A percentile compares a stretch with the other conserved stretches of the same genome.
phyloP scores from a whole-genome alignment of 2,113 vertebrate genomes.

The Dasyprocta punctata region DNA sequence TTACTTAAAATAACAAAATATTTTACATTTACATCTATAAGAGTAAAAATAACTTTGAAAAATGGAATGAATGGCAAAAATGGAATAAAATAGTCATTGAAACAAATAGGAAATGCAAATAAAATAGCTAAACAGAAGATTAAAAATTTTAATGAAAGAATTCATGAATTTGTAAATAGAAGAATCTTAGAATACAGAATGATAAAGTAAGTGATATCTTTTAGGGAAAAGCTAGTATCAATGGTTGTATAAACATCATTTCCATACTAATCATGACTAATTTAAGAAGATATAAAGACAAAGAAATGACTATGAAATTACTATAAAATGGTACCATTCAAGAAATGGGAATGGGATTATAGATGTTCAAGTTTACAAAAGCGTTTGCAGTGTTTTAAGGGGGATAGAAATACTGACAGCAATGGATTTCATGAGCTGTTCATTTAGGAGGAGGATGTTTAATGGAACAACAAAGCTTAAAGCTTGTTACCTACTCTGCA shows the following conservation, averaged over 20 bases:
- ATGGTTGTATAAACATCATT: too few relatives aligned
- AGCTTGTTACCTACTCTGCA: not conserved
- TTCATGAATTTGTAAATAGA: not conserved
- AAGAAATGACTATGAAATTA: not conserved
- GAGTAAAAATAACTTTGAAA: not conserved
- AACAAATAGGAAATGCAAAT: not conserved
- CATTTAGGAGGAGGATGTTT: too few relatives aligned
- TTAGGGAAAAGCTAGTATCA: not conserved
- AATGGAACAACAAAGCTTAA: not conserved
- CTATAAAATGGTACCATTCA: not conserved
- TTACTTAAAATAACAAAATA: not conserved
- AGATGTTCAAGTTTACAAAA: not conserved
- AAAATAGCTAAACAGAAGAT: not conserved
- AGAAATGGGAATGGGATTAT: not conserved
- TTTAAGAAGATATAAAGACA: not conserved
- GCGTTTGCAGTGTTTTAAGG: not conserved
- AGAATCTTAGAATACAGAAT: not conserved
- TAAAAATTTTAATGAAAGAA: not conserved
- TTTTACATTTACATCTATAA: not conserved
- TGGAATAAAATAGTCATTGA: not conserved
- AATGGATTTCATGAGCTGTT: not conserved
- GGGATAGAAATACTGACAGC: not conserved
- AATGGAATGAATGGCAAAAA: not conserved
- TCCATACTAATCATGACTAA: not conserved
- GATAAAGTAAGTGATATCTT: not conserved